These are phyloP conservation scores for Eugnorisma glareosa DNA, from an alignment of 2,888 invertebrate genomes.

Conservation along the genomic window DNA sequence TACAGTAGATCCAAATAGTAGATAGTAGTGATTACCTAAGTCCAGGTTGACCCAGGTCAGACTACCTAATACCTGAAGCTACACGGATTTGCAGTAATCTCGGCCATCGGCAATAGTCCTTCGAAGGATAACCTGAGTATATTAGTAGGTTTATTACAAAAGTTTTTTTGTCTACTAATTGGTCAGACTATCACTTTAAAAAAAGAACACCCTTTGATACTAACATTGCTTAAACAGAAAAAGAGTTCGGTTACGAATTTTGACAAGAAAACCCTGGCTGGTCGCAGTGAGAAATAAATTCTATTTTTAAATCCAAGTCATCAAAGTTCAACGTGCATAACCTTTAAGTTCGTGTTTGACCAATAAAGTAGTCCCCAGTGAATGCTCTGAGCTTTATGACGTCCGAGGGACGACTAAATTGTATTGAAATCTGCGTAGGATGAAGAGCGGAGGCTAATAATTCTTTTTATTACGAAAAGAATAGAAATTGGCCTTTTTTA, in stretches of 20 bases:
- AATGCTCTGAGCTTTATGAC: constrained; percentile 27
- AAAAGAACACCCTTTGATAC: neutral
- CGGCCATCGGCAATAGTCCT: neutral
- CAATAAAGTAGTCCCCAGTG: constrained; percentile 35
- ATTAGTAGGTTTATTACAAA: neutral
- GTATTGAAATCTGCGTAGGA: constrained; percentile 40
- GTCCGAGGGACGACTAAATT: constrained; percentile 21
- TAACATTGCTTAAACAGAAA: neutral
- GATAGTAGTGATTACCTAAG: neutral
- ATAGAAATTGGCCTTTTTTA: constrained; percentile 7
- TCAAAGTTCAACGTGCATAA: constrained; percentile 21
- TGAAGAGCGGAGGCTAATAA: neutral
- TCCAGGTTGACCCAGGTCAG: constrained; percentile 14
- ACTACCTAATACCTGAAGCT: constrained; percentile 6
- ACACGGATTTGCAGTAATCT: constrained; percentile 14
- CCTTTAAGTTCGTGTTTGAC: constrained; percentile 19
- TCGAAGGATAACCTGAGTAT: neutral
- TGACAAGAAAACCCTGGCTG: neutral
- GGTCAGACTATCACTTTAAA: neutral
- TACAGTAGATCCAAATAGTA: neutral
- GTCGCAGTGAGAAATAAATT: neutral
- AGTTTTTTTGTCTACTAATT: neutral
- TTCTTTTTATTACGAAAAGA: constrained; percentile 24
- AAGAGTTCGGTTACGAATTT: neutral
- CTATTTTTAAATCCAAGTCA: constrained; percentile 23